phyloP scores from a whole-genome alignment of 2,888 invertebrate species.

The Oscheius sp. region DNA sequence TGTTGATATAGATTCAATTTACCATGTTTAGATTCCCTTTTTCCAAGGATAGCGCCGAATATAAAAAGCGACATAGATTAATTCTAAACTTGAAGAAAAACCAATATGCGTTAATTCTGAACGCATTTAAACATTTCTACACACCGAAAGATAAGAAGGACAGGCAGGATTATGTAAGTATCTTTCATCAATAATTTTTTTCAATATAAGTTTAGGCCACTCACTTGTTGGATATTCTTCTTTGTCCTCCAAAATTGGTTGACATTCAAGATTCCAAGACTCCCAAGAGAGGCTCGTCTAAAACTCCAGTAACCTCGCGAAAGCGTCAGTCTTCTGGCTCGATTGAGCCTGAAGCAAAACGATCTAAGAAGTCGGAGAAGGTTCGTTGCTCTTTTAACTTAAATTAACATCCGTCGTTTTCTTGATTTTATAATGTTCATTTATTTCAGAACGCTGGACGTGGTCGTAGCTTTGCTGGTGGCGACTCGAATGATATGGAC shows the following conservation, averaged over 20 bases:
- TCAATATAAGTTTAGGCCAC: not conserved
- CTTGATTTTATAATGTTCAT: too few species aligned
- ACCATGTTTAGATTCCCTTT: constrained; percentile 10
- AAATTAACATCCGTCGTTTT: too few species aligned
- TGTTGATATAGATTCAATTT: not conserved
- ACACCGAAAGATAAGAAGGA: constrained; percentile 5
- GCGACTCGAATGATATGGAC: not conserved
- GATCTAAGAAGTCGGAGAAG: not conserved
- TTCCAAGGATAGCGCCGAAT: not conserved
- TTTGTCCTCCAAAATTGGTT: not conserved
- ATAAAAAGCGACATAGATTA: not conserved
- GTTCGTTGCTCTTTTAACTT: not conserved
- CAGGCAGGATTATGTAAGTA: not conserved
- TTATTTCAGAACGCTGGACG: too few species aligned
- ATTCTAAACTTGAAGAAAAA: not conserved
- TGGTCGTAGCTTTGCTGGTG: too few species aligned
- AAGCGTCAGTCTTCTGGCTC: not conserved
- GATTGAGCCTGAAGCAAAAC: not conserved
- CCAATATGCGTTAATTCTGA: not conserved
- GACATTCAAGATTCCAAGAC: not conserved
- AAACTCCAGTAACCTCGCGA: not conserved
- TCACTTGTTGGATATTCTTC: constrained; percentile 2
- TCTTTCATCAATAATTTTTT: not conserved
- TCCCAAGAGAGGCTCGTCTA: not conserved
- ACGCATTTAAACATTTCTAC: constrained; percentile 7